phyloP scores from a whole-genome alignment of 2,797 vertebrate species.

The Nothura maculosa region DNA sequence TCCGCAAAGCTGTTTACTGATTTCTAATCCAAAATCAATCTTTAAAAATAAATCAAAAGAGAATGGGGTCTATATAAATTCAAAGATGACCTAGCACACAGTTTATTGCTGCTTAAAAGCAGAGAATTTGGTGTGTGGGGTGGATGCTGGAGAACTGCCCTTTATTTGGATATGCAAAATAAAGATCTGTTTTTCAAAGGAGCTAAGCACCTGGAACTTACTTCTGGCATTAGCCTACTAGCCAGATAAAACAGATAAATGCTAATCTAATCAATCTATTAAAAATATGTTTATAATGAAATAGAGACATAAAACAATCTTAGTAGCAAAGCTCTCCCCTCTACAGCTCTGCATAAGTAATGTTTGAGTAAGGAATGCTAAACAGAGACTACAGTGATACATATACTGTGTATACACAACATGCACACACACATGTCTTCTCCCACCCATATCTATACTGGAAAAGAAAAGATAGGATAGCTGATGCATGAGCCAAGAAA shows the following conservation, averaged over 20 bases:
- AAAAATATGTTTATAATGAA: conserved; percentile 30
- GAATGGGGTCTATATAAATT: conserved; percentile 1
- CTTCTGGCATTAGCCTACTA: conserved; percentile 5
- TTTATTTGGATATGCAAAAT: conserved; percentile 43
- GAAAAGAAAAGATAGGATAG: conserved; percentile 43
- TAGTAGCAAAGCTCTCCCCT: neutral
- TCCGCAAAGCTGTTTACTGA: neutral
- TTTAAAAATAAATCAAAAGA: conserved; percentile 50
- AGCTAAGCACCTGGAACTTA: conserved; percentile 35
- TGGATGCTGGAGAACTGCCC: conserved; percentile 28
- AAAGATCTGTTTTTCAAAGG: conserved; percentile 34
- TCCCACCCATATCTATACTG: conserved; percentile 11
- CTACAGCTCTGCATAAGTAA: conserved; percentile 28
- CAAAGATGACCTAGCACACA: conserved; percentile 6
- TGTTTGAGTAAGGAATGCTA: conserved; percentile 14
- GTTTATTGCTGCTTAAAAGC: conserved; percentile 35
- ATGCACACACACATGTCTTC: neutral
- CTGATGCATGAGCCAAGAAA: conserved; percentile 59
- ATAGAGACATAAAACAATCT: neutral
- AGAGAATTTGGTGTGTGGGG: neutral
- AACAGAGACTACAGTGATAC: neutral
- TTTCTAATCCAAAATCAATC: conserved; percentile 19
- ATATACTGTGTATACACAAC: conserved; percentile 1
- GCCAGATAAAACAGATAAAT: conserved; percentile 31
- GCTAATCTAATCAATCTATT: conserved; percentile 31